Percentiles rank a stretch among this genome's conserved stretches.
These are phyloP conservation scores for Halocaridina rubra DNA, from an alignment of 2,888 invertebrate species.

Conservation along the genomic window DNA sequence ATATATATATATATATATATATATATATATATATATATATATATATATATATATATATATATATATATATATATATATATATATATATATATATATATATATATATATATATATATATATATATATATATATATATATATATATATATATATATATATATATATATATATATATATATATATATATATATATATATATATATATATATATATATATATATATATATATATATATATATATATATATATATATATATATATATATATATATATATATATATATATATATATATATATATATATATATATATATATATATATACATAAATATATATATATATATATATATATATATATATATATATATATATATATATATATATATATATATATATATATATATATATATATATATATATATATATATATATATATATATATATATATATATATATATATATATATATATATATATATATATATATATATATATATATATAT, in stretches of 20 bases:
- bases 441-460: conserved; percentile 12
- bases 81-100: no score
- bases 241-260: no score
- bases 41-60: no score
- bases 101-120: no score
- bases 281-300: neutral
- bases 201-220: conserved; percentile 5
- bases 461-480: conserved; percentile 6
- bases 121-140: no score
- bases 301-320: neutral
- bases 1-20: no score
- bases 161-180: no score
- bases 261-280: no score
- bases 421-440: neutral
- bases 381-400: neutral
- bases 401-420: neutral
- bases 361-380: neutral
- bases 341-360: neutral
- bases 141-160: no score
- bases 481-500: conserved; percentile 13
- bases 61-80: no score
- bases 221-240: conserved; percentile 1
- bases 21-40: no score
- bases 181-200: conserved; percentile 2
- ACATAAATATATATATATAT: neutral